Base-by-base conservation (phyloP, 2,113 vertebrate genomes). In the Numida meleagris region DNA sequence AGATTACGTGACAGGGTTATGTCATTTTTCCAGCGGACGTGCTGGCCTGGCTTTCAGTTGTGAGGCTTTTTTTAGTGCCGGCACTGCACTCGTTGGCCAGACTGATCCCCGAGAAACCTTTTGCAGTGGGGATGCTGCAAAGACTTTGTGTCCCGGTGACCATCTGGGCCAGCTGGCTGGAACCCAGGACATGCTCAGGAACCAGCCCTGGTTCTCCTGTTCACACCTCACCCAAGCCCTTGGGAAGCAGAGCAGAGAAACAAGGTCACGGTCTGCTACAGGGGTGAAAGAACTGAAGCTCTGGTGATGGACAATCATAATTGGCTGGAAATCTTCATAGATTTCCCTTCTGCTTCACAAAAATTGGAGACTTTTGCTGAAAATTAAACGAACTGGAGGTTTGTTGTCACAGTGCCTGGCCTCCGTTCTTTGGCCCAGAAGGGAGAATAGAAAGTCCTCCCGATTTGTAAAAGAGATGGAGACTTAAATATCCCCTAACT, bases 21-120 rank as follows among this genome's bases (percentile, higher is more conserved):
- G 96, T 97, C 91, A 96, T 95, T 96, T 96, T 97, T 96, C 96
- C 96, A 96, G 86, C 40, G 12, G 91, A 95, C 65, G 36, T 95
- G 68, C 85, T 68, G 94, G 82, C 72, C 65, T 14, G 61, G 46
- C 55, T 95, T 24, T 11, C 31, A 12, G 51, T 3, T 7, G 5
- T 46, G 34, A 93, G 65, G 68, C 92, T 93, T 88, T 93, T 93
- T 88, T 84, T 79, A 76, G 88, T 31, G 86, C 71, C 0, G 2
- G 6, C 3, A 0, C 25, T 29, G 27, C 20, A 4, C 10, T 65
- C 33, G 0, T 24, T 33, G 61, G 36, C 31, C 43, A 23, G 79
- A 53, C 10, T 46, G n/a, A 23, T 68, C 76, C 73, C 75, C 33
- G 48, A 86, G 80, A 80, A 81, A 75, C 10, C 15, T 27, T 50